A percentile compares a stretch with the other conserved stretches of the same genome.
Evolutionary conservation across 2,797 vertebrate genomes (phyloP).

Genomic region (Paguma larvata): DNA sequence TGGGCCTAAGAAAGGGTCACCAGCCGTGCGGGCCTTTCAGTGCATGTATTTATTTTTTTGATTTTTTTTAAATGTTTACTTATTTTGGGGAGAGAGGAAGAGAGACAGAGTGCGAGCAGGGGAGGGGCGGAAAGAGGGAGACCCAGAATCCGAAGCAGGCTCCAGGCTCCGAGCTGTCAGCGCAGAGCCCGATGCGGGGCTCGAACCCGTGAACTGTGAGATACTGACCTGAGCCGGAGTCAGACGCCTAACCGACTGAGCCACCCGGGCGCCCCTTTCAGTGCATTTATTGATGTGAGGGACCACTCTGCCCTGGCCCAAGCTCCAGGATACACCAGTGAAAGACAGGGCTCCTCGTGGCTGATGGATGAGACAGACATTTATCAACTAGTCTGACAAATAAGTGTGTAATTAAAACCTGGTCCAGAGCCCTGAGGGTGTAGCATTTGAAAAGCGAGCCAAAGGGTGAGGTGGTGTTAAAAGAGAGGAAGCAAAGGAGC

Average conservation of each 20-base stretch:
- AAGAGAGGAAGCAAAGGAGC: background rate
- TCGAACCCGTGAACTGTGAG: too few species aligned
- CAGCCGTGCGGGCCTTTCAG: background rate
- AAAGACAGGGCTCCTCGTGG: background rate
- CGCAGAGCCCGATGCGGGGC: too few species aligned
- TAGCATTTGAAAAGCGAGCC: constrained; percentile 34
- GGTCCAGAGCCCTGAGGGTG: background rate
- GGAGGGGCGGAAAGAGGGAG: too few species aligned
- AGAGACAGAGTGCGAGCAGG: too few species aligned
- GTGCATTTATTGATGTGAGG: background rate
- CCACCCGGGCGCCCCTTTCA: background rate
- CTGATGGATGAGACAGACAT: background rate
- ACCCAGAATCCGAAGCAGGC: too few species aligned
- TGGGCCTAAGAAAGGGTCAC: background rate
- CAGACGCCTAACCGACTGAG: too few species aligned
- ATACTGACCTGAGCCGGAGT: too few species aligned
- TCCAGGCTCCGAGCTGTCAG: too few species aligned
- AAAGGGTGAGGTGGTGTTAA: background rate
- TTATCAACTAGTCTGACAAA: background rate
- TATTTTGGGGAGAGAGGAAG: too few species aligned
- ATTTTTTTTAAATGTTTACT: too few species aligned
- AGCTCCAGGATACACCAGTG: background rate
- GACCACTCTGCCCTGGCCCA: background rate
- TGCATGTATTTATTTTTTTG: background rate
- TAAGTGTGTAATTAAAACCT: background rate